Conservation (phyloP, 2,113 vertebrate species). For the Barnardius zonarius region DNA sequence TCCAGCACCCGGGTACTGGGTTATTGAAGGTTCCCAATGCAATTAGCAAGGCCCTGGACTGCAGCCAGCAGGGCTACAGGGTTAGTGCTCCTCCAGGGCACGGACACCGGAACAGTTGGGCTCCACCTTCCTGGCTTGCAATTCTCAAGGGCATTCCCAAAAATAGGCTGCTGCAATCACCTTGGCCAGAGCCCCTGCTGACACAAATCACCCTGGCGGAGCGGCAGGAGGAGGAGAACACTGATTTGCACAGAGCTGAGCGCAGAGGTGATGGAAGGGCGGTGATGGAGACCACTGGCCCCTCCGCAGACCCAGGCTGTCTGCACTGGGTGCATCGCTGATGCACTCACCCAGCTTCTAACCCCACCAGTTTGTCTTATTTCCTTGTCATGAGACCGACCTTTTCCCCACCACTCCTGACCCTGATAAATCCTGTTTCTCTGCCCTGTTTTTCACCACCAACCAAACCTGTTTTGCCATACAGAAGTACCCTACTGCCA, state of each 20-base stretch:
- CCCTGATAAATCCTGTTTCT: neutral
- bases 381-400: neutral
- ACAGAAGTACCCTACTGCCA: neutral
- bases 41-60: conserved; percentile 9
- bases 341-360: neutral
- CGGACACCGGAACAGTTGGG: neutral
- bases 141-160: conserved; percentile 32
- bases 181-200: conserved; percentile 57
- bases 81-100: neutral
- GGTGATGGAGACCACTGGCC: neutral
- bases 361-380: neutral
- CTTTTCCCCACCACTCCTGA: neutral
- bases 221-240: neutral
- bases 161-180: conserved; percentile 58
- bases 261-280: neutral
- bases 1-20: neutral
- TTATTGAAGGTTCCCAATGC: neutral
- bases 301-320: neutral
- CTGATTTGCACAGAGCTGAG: neutral
- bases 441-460: neutral
- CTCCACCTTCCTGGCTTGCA: neutral
- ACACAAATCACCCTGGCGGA: conserved; percentile 38
- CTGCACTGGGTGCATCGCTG: neutral
- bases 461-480: neutral
- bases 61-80: neutral